Conservation (phyloP, 2,797 vertebrate genomes). For the Sebastes oblongus region DNA sequence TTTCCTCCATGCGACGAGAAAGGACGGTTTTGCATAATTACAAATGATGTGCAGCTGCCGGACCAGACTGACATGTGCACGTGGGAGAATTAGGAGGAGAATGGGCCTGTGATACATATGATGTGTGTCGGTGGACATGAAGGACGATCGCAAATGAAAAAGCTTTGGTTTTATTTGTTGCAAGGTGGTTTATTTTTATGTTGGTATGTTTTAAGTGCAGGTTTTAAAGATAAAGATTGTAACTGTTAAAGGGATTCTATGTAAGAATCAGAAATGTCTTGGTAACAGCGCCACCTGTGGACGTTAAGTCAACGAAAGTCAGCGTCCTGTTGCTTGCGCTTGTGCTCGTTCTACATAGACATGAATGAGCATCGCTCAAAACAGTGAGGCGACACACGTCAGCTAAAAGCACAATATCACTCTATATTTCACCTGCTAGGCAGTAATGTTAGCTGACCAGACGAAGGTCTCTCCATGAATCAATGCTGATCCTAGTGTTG, state of each 20-base stretch:
- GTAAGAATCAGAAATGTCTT: no score
- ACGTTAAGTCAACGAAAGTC: no score
- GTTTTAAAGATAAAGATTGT: background rate
- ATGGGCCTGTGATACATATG: background rate
- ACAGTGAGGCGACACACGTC: no score
- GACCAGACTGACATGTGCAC: conserved; percentile 70
- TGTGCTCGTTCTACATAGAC: no score
- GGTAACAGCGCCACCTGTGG: no score
- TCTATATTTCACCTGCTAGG: no score
- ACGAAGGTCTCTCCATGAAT: no score
- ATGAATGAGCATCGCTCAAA: no score
- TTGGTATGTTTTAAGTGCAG: background rate
- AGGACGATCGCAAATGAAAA: background rate
- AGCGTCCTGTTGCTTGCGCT: no score
- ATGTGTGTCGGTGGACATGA: conserved; percentile 24
- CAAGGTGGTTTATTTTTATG: background rate
- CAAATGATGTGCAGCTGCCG: conserved; percentile 84
- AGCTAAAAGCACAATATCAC: no score
- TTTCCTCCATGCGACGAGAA: conserved; percentile 81
- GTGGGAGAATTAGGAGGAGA: conserved; percentile 69
- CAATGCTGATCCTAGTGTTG: no score
- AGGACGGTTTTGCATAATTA: conserved; percentile 88
- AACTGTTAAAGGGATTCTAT: background rate
- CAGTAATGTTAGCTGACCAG: no score
- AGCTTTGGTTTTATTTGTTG: background rate